Conservation (phyloP, 1,140 invertebrate species). For the Ectropis grisescens region DNA sequence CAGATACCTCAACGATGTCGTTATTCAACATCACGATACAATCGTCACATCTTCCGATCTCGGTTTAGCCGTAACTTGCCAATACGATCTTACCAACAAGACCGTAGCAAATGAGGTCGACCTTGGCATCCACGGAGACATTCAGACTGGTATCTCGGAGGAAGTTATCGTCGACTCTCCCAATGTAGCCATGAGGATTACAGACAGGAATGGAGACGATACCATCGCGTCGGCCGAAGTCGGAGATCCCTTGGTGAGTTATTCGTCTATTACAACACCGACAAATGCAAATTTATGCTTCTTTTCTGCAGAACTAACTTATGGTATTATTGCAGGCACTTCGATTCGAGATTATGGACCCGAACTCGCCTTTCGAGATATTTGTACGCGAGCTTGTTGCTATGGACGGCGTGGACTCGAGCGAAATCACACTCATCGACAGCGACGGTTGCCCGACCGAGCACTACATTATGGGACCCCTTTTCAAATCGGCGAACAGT, state of each 20-base stretch:
- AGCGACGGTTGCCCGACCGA: slow-evolving; percentile 93
- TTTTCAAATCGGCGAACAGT: slow-evolving; percentile 83
- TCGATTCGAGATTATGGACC: slow-evolving; percentile 92
- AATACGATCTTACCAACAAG: slow-evolving; percentile 94
- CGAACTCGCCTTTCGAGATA: slow-evolving; percentile 93
- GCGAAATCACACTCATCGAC: slow-evolving; percentile 93
- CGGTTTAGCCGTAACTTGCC: slow-evolving; percentile 91
- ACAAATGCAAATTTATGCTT: too few species aligned
- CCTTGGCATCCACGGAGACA: slow-evolving; percentile 88
- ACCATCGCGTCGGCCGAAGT: slow-evolving; percentile 87
- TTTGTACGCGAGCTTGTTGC: slow-evolving; percentile 94
- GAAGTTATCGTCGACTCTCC: slow-evolving; percentile 92
- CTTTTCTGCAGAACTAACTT: too few species aligned
- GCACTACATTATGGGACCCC: slow-evolving; percentile 92
- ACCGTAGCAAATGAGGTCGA: slow-evolving; percentile 94
- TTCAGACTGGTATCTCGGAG: slow-evolving; percentile 82
- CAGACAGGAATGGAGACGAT: slow-evolving; percentile 84
- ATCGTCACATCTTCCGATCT: slow-evolving; percentile 95
- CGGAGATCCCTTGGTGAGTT: slow-evolving; percentile 82
- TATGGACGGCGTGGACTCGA: slow-evolving; percentile 93
- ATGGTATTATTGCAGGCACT: too few species aligned
- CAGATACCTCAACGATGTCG: slow-evolving; percentile 87
- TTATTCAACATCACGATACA: slow-evolving; percentile 95
- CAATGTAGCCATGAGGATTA: slow-evolving; percentile 95
- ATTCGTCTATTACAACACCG: too few species aligned